Base-by-base conservation (phyloP, 2,113 vertebrate genomes). In the Microtus richardsoni region DNA sequence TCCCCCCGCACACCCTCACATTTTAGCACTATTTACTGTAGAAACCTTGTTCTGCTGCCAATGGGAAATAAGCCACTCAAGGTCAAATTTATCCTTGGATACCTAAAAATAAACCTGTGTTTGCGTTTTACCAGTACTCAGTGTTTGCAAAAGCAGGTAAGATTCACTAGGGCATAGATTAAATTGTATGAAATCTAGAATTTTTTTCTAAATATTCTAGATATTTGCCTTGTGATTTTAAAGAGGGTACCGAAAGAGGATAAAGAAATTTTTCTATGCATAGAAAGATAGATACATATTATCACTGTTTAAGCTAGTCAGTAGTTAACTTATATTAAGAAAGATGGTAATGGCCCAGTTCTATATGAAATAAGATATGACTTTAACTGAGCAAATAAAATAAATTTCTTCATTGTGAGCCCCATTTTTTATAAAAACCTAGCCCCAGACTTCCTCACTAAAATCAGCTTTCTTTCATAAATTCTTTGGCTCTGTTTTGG, bases 251-350 rank as follows among this genome's bases (percentile, higher is more conserved):
- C 33, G 12, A 7, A 73, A 36, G 77, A 77, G 85, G 66, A 82
- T 54, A 7, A 71, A 82, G 36, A 91, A 33, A 44, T 74, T 68
- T 80, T 88, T 68, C 12, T 79, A 22, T 6, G 84, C 62, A 93
- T 91, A 66, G 17, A 88, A 62, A 93, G n/a, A 60, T 47, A 54
- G 44, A 47, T 36, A 17, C 33, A 41, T 85, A 60, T 58, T 16
- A 26, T 91, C 49, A 7, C 10, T 77, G 36, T 91, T n/a, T 80
- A 47, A 90, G 62, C 49, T 89, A 21, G 0, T 78, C 73, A 75
- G 66, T 85, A 66, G 60, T 92, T 95, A 93, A 89, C 91, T 95
- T 89, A 70, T 77, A 41, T 85, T 73, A 41, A 92, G 60, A 26
- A 91, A 93, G 78, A 41, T 4, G 13, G 21, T 52, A 74, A 74